Evolutionary conservation across 2,888 invertebrate genomes (phyloP).

Genomic region (Ophioninae sp.): DNA sequence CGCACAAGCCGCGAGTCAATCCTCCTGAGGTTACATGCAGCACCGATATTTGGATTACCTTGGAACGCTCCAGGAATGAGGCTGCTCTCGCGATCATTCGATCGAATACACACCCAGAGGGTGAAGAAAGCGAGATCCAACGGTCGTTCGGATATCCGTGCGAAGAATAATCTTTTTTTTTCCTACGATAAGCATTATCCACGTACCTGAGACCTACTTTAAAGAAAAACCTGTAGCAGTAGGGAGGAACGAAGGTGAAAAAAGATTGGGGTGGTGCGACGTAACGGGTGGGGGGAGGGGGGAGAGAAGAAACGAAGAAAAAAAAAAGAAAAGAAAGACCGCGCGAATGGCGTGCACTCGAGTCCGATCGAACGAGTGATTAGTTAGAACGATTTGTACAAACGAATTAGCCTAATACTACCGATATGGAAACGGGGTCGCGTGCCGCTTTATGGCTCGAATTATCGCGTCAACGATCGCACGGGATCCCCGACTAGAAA

Average conservation of each 20-base stretch:
- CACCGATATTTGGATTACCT: constrained; percentile 79
- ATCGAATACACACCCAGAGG: constrained; percentile 6
- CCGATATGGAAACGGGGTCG: constrained; percentile 36
- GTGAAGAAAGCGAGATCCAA: constrained; percentile 20
- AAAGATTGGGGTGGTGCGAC: constrained; percentile 15
- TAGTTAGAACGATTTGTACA: constrained; percentile 72
- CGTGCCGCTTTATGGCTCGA: not conserved
- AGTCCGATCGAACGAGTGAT: constrained; percentile 51
- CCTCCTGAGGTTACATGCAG: constrained; percentile 80
- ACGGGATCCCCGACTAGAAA: constrained; percentile 28
- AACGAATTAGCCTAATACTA: constrained; percentile 63
- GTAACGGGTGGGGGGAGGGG: not conserved
- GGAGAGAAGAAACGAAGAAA: not conserved
- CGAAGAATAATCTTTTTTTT: constrained; percentile 59
- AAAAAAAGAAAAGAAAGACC: constrained; percentile 6
- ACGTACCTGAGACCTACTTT: constrained; percentile 76
- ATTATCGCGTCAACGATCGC: not conserved
- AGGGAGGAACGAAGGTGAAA: constrained; percentile 11
- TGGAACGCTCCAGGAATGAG: constrained; percentile 62
- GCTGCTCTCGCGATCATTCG: constrained; percentile 4
- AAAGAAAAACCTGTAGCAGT: constrained; percentile 43
- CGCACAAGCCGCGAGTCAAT: constrained; percentile 70
- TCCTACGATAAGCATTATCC: constrained; percentile 71
- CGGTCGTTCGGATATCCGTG: constrained; percentile 69
- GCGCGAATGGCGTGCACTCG: constrained; percentile 38